Base-by-base conservation (phyloP, 2,113 vertebrate species). In the Labeo catla region DNA sequence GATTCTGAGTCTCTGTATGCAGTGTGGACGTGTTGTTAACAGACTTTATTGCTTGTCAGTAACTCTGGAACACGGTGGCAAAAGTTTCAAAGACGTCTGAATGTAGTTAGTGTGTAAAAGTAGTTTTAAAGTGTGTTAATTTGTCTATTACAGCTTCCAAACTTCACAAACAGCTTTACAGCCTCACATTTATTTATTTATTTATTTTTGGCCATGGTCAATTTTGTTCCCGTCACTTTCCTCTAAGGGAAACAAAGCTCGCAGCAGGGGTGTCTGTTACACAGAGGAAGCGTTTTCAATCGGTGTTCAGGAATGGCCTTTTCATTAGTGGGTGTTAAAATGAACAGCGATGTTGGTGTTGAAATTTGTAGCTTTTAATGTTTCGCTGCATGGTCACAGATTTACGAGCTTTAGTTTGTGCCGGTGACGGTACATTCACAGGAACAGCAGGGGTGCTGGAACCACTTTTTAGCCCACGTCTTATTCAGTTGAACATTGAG, bases 241-340 rank as follows among this genome's bases (percentile, higher is more conserved):
- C 9, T 79, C 77, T 28, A 61, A 79, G 11, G 19, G n/a, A 63
- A 63, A 63, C 36, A 45, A 80, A 80, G 54, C 57, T 61, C n/a
- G 0, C 59, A 81, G 79, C 79, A 34, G 43, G 61, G 43, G 45
- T 65, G 4, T 16, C 61, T 49, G 9, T n/a, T 39, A 39, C n/a
- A 39, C 16, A 78, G 34, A 57, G 8, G 15, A 57, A 79, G 34
- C 3, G 3, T 61, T 43, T 80, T n/a, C 36, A 80, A 4, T 63
- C 15, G 28, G 36, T 61, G 12, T 28, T 15, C 79, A 28, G 79
- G 36, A 47, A 23, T 49, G 54, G 36, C 45, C n/a, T n/a, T 81
- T 49, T 66, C 59, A 66, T 65, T 65, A 81, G 59, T 34, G n/a
- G 61, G 59, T 66, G 79, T 81, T 63, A 16, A 81, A 81, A 65